phyloP scores from a whole-genome alignment of 2,888 invertebrate genomes.

The Altica lythri region DNA sequence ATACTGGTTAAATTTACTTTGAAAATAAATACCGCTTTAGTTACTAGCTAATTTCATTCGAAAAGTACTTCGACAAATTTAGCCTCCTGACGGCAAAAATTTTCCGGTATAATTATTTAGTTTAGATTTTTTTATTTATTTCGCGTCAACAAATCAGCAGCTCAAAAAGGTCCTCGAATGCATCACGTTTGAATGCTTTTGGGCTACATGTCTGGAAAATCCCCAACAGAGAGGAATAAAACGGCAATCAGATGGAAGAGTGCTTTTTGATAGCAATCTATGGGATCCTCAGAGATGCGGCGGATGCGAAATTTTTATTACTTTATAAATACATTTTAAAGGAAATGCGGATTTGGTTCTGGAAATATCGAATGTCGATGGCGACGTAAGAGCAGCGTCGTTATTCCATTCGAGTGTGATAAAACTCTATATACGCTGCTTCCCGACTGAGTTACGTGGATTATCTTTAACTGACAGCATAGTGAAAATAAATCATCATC shows the following conservation, averaged over 20 bases:
- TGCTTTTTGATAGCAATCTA: conserved; percentile 16
- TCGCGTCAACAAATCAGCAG: neutral
- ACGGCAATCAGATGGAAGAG: conserved; percentile 17
- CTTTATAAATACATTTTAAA: conserved; percentile 14
- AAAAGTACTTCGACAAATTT: neutral
- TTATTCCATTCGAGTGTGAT: neutral
- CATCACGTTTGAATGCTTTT: conserved; percentile 7
- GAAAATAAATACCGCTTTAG: too few relatives aligned
- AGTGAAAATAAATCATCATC: too few relatives aligned
- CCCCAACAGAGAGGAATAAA: conserved; percentile 11
- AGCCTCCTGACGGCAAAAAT: neutral
- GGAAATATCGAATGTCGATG: neutral
- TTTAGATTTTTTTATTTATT: neutral
- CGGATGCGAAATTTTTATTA: conserved; percentile 14
- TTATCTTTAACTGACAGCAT: too few relatives aligned
- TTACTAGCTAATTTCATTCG: too few relatives aligned
- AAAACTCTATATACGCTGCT: too few relatives aligned
- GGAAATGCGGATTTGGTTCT: conserved; percentile 11
- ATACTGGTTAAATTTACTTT: neutral
- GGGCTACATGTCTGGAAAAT: conserved; percentile 7
- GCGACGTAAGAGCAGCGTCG: neutral
- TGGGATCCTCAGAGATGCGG: conserved; percentile 9
- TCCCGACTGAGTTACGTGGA: too few relatives aligned
- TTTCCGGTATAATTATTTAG: conserved; percentile 1
- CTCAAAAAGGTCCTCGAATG: conserved; percentile 7